Base-by-base conservation (phyloP, 2,888 invertebrate species). In the Penaeus monodon region DNA sequence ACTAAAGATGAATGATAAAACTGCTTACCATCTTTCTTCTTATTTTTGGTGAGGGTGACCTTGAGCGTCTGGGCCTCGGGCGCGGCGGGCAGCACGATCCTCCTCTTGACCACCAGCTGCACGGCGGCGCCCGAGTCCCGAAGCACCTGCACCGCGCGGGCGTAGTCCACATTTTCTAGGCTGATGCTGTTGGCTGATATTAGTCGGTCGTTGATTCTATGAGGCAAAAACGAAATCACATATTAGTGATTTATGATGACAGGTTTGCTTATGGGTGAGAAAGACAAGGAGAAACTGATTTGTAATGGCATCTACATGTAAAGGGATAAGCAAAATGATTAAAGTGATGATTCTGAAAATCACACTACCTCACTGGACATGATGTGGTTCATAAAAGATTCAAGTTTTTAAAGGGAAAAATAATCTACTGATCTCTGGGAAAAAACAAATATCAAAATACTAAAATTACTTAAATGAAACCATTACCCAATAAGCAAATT, bases 151-250 rank as follows among this genome's bases (percentile, higher is more conserved):
- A 98, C 97, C 0, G 98, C 98, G 0, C 97, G 96, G 24, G 96
- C 97, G 92, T 99, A 99, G 93, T 99, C 99, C 84, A 99, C 99
- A 92, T 98, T 98, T 92, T 99, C 99, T 91, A 99, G 93, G 0
- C 97, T 97, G 73, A 98, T 96, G 29, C 98, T 98, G 93, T 99
- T 99, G 38, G 98, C 99, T 85, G 97, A 97, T 90, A 99, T 96
- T 92, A 99, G 98, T 90, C 99, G 95, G 93, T 99, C 99, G 93
- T 99, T 99, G 70, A 99, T 97, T 93, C 99, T 99, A 94, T 44
- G 85, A 84, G 73, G 66, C 29, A 27, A 81, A 24, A 85, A 44
- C 38, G 7, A 57, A 44, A 65, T 44, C 38, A 85, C 33, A 20
- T 27, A 57, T 27, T 0, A 14, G 20, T 49, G n/a, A 17, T n/a